Percentiles rank a stretch among this genome's conserved stretches.
These are phyloP conservation scores for Nannospalax galili DNA, from an alignment of 2,113 vertebrate genomes.

Conservation along the genomic window DNA sequence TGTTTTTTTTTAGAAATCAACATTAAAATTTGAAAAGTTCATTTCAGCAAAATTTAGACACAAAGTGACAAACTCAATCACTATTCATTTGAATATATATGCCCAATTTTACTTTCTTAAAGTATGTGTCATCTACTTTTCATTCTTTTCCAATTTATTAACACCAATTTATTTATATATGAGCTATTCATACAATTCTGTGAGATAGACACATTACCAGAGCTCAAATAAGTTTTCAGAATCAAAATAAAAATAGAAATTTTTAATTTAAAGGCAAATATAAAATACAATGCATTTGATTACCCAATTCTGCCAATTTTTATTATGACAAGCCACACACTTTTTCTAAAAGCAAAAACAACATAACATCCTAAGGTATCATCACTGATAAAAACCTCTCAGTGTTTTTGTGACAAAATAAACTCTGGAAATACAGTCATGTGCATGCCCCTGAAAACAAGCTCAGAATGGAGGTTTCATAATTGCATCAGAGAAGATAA, in stretches of 20 bases:
- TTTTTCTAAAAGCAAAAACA: neutral
- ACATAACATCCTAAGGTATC: neutral
- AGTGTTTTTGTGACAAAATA: neutral
- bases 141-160: neutral
- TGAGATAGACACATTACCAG: neutral
- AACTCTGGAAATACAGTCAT: constrained; percentile 16
- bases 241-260: neutral
- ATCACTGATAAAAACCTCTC: neutral
- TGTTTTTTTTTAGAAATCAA: neutral
- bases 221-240: neutral
- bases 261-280: constrained; percentile 17
- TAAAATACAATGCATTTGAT: neutral
- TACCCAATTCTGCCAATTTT: neutral
- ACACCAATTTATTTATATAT: neutral
- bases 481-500: constrained; percentile 73
- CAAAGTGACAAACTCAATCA: neutral
- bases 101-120: neutral
- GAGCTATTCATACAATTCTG: neutral
- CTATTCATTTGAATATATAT: neutral
- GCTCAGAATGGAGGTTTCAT: constrained; percentile 57
- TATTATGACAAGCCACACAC: neutral
- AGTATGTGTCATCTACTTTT: constrained; percentile 19
- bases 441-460: constrained; percentile 52
- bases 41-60: constrained; percentile 13
- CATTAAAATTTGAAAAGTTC: constrained; percentile 4